Percentiles rank a stretch among this genome's conserved stretches.
phyloP scores from a whole-genome alignment of 2,888 invertebrate species.

The Dendrolimus pini region DNA sequence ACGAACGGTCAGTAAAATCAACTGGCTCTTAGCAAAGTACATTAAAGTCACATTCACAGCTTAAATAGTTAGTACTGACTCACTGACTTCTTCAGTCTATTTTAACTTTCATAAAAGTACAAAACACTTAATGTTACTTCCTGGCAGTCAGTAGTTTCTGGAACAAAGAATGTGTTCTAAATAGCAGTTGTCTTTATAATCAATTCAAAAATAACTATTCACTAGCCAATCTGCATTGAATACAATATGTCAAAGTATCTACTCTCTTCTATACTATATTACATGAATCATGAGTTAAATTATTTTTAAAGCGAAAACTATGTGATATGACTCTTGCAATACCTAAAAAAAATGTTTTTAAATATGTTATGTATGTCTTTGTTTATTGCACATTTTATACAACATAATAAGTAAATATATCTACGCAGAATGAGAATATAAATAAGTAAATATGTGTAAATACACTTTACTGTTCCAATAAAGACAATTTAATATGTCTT shows the following conservation, averaged over 20 bases:
- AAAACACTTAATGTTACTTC: neutral
- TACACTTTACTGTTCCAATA: neutral
- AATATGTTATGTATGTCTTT: no score
- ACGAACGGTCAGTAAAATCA: no score
- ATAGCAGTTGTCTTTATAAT: neutral
- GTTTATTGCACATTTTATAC: no score
- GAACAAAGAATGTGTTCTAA: neutral
- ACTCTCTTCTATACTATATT: neutral
- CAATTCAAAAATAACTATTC: neutral
- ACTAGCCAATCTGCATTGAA: neutral
- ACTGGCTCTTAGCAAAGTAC: no score
- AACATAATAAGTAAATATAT: no score
- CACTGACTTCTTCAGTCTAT: neutral
- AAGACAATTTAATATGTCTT: neutral
- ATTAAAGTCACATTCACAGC: no score
- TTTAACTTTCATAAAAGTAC: neutral
- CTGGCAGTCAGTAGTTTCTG: neutral
- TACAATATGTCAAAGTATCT: slow-evolving; percentile 1
- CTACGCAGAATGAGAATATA: no score
- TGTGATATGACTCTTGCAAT: no score
- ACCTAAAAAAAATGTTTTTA: no score
- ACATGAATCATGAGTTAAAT: neutral
- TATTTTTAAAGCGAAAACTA: no score
- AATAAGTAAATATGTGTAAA: no score
- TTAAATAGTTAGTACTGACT: no score